Percentiles rank a stretch among this genome's conserved stretches.
These are phyloP conservation scores for Catostomus latipinnis DNA, from an alignment of 2,797 vertebrate species.

Conservation along the genomic window DNA sequence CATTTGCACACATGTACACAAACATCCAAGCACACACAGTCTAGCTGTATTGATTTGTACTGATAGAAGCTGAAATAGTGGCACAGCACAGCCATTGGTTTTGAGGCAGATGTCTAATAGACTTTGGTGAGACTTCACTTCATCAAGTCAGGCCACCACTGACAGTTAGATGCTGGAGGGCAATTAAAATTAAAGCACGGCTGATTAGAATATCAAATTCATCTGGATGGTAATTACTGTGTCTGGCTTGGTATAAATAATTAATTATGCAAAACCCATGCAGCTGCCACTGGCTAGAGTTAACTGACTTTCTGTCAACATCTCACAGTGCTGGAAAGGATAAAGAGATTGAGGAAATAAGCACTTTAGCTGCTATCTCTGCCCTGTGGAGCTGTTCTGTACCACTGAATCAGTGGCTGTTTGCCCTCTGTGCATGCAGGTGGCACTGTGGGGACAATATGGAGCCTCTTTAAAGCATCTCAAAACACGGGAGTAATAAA, in stretches of 20 bases:
- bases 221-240: conserved; percentile 99
- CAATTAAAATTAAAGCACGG: conserved; percentile 94
- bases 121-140: conserved; percentile 90
- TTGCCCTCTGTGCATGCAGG: conserved; percentile 74
- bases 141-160: conserved; percentile 90
- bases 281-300: conserved; percentile 96
- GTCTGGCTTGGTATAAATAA: conserved; percentile 98
- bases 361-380: conserved; percentile 83
- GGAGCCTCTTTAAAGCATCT: conserved; percentile 68
- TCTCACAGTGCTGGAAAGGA: conserved; percentile 84
- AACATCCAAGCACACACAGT: conserved; percentile 17
- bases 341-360: conserved; percentile 88
- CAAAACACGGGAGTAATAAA: conserved; percentile 39
- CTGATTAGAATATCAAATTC: conserved; percentile 99
- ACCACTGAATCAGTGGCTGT: conserved; percentile 75
- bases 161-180: conserved; percentile 98
- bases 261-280: conserved; percentile 99
- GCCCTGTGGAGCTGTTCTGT: conserved; percentile 66
- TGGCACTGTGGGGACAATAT: conserved; percentile 70
- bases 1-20: conserved; percentile 64
- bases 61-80: conserved; percentile 67
- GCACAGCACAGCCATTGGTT: conserved; percentile 73
- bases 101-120: conserved; percentile 96
- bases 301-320: conserved; percentile 94
- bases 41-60: conserved; percentile 76